A percentile compares a stretch with the other conserved stretches of the same genome.
phyloP scores from a whole-genome alignment of 2,797 vertebrate species.

The Sebastes iracundus region DNA sequence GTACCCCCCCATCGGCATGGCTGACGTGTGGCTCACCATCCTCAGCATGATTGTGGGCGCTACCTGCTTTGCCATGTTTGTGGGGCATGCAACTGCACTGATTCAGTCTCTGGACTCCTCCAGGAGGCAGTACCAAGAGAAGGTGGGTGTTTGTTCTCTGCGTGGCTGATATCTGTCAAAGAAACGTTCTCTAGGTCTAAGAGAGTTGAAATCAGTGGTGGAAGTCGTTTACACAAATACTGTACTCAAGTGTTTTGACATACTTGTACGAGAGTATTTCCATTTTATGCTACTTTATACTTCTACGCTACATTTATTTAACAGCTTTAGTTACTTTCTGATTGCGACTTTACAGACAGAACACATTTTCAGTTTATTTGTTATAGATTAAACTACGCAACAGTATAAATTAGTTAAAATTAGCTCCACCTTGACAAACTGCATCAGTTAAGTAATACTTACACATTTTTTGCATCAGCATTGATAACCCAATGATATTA shows the following conservation, averaged over 20 bases:
- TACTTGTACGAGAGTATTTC: not conserved
- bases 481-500: too few relatives aligned
- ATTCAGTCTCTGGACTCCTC: slow-evolving; percentile 99
- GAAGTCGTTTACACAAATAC: not conserved
- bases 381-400: not conserved
- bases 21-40: slow-evolving; percentile 98
- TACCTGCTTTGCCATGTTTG: slow-evolving; percentile 99
- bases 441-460: not conserved
- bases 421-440: not conserved
- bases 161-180: not conserved
- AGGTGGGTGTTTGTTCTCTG: slow-evolving; percentile 84
- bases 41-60: slow-evolving; percentile 99
- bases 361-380: not conserved
- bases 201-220: not conserved
- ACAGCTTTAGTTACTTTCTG: not conserved
- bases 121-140: slow-evolving; percentile 97
- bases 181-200: not conserved
- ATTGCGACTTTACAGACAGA: too few relatives aligned
- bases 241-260: not conserved
- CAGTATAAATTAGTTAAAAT: not conserved
- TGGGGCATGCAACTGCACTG: slow-evolving; percentile 96
- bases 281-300: not conserved
- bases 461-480: too few relatives aligned
- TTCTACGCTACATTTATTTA: not conserved
- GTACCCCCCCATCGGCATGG: slow-evolving; percentile 95